phyloP scores from a whole-genome alignment of 2,888 invertebrate species.

The Chouioia cunea region DNA sequence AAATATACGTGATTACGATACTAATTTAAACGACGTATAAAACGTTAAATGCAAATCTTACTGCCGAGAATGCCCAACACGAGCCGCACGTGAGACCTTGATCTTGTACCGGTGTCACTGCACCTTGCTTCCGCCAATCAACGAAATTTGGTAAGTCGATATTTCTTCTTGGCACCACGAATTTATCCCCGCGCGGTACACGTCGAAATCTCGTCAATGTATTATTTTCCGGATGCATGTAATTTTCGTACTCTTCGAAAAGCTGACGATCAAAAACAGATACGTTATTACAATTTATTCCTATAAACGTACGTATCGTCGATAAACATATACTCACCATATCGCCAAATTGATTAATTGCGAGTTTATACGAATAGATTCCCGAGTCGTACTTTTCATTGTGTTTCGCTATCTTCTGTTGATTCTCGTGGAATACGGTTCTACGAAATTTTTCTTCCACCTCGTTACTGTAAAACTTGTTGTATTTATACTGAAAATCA shows the following conservation, averaged over 20 bases:
- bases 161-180: constrained; percentile 75
- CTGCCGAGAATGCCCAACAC: constrained; percentile 77
- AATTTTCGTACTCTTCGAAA: constrained; percentile 81
- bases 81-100: constrained; percentile 81
- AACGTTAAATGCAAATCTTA: constrained; percentile 51
- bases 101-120: constrained; percentile 90
- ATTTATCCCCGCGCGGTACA: constrained; percentile 69
- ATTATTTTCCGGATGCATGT: constrained; percentile 78
- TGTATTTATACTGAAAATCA: constrained; percentile 25
- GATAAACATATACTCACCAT: constrained; percentile 70
- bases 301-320: neutral
- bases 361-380: constrained; percentile 76
- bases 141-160: constrained; percentile 78
- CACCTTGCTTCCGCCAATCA: constrained; percentile 88
- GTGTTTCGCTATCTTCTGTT: constrained; percentile 77
- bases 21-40: no score
- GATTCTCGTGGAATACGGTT: constrained; percentile 38
- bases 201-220: constrained; percentile 48
- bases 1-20: no score
- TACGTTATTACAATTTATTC: constrained; percentile 8
- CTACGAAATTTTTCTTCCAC: constrained; percentile 38
- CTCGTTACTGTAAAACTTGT: constrained; percentile 28
- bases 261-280: constrained; percentile 65
- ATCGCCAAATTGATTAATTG: constrained; percentile 87
- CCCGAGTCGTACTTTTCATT: constrained; percentile 81